phyloP scores from a whole-genome alignment of 2,113 vertebrate genomes.

The Etia nguti region DNA sequence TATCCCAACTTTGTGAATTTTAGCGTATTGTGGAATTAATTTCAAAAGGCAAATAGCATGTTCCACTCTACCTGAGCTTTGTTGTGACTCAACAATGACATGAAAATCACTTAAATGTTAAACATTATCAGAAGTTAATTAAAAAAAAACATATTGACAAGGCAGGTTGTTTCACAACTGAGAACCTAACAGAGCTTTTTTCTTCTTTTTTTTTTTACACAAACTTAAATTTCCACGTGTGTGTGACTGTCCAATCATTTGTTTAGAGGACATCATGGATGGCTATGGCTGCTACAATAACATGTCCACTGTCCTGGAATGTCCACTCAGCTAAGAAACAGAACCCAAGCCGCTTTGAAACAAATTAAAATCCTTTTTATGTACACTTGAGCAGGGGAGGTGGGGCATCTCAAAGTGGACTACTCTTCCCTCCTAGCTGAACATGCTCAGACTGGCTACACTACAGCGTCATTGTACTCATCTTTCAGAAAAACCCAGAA shows the following conservation, averaged over 20 bases:
- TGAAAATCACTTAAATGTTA: neutral
- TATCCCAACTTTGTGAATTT: neutral
- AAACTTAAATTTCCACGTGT: neutral
- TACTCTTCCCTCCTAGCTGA: neutral
- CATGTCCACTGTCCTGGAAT: neutral
- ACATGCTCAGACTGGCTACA: neutral
- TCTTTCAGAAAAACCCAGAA: neutral
- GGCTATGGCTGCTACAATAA: neutral
- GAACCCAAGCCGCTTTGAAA: neutral
- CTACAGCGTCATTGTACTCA: neutral
- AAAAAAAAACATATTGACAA: neutral
- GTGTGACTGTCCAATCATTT: neutral
- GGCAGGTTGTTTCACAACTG: neutral
- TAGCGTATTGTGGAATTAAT: neutral
- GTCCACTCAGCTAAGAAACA: neutral
- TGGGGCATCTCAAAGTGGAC: neutral
- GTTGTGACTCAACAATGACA: neutral
- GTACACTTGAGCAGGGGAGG: neutral
- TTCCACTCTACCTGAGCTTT: fast-evolving
- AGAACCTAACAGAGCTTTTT: neutral
- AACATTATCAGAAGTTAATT: neutral
- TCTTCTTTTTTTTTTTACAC: neutral
- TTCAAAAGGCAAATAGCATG: neutral
- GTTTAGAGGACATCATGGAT: neutral
- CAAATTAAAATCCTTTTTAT: neutral